Conservation (phyloP, 2,888 invertebrate genomes). For the Eucriotettix oculatus region DNA sequence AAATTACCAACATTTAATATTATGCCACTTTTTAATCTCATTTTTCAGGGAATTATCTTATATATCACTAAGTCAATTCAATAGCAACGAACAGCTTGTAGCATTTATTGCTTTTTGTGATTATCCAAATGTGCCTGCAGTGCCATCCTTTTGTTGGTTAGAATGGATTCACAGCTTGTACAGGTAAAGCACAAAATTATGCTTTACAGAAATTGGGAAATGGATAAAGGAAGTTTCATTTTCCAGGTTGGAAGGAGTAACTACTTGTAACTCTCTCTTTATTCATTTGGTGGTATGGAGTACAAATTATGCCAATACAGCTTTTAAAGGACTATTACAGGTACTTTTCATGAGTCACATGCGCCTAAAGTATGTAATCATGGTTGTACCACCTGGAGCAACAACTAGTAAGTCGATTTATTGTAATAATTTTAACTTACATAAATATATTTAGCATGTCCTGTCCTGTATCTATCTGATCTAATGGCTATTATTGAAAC, state of each 20-base stretch:
- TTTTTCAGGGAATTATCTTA: conserved; percentile 30
- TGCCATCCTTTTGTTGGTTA: conserved; percentile 24
- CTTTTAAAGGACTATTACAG: conserved; percentile 24
- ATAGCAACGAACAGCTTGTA: conserved; percentile 18
- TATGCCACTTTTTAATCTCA: background rate
- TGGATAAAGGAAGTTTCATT: conserved; percentile 5
- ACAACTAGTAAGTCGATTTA: conserved; percentile 21
- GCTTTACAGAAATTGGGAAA: background rate
- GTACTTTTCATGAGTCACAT: conserved; percentile 35
- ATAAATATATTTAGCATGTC: too few relatives aligned
- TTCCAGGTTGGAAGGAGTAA: conserved; percentile 28
- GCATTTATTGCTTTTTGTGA: conserved; percentile 24
- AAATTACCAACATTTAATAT: too few relatives aligned
- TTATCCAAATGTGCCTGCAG: conserved; percentile 37
- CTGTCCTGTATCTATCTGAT: too few relatives aligned
- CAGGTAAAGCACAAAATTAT: background rate
- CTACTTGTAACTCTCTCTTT: conserved; percentile 38
- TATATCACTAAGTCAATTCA: conserved; percentile 27
- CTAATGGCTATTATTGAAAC: too few relatives aligned
- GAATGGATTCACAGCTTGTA: conserved; percentile 7
- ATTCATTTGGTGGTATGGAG: conserved; percentile 41
- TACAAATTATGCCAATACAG: conserved; percentile 23
- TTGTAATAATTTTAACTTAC: too few relatives aligned
- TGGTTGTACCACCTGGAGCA: conserved; percentile 32
- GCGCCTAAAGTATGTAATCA: conserved; percentile 31